A percentile compares a stretch with the other conserved stretches of the same genome.
These are phyloP conservation scores for Acanthosoma haemorrhoidale DNA, from an alignment of 2,888 invertebrate genomes.

Conservation along the genomic window DNA sequence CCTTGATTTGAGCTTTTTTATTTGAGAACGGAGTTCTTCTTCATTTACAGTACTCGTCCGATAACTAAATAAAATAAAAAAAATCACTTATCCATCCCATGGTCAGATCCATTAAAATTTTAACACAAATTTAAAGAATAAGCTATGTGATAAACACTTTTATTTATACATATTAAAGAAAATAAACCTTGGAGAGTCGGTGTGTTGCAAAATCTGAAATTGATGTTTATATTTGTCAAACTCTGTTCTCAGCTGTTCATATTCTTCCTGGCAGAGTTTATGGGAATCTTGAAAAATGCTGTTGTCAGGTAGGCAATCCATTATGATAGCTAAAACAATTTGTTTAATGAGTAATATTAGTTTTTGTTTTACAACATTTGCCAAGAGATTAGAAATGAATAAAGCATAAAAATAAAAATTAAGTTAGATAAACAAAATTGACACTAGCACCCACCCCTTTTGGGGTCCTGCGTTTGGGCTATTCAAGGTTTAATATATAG, in stretches of 20 bases:
- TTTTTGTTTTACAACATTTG: constrained; percentile 4
- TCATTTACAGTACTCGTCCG: constrained; percentile 27
- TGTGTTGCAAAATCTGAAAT: constrained; percentile 31
- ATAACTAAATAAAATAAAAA: not conserved
- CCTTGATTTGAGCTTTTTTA: constrained; percentile 61
- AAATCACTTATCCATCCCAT: no score
- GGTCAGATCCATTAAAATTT: no score
- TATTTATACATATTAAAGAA: constrained; percentile 22
- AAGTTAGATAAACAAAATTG: no score
- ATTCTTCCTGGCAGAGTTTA: constrained; percentile 59
- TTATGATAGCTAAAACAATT: constrained; percentile 25
- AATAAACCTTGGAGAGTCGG: constrained; percentile 28
- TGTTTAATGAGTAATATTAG: not conserved
- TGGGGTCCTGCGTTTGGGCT: no score
- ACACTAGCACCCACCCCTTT: no score
- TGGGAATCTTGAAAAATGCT: constrained; percentile 46
- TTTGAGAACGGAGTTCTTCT: constrained; percentile 47
- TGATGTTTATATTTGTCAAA: constrained; percentile 61
- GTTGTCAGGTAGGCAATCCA: constrained; percentile 28
- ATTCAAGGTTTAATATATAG: no score
- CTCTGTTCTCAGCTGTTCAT: constrained; percentile 58
- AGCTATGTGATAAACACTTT: not conserved
- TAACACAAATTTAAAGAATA: no score
- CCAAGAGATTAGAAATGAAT: constrained; percentile 9
- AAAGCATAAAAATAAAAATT: no score